Base-by-base conservation (phyloP, 2,797 vertebrate genomes). In the Onychomys leucogaster region DNA sequence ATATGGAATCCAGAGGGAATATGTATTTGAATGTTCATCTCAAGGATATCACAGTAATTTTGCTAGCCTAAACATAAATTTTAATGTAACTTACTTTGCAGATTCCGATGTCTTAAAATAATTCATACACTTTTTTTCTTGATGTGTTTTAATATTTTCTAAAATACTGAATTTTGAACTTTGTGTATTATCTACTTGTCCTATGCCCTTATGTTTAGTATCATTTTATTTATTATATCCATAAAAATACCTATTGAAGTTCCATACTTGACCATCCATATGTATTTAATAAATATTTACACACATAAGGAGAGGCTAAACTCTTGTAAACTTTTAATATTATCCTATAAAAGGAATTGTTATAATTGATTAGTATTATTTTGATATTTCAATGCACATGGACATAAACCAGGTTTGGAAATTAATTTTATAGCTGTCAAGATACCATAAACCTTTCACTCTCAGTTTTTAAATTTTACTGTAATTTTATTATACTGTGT, bases 1-100 rank as follows among this genome's bases (percentile, higher is more conserved):
- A 96, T 96, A 88, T 83, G 63, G 84, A 93, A 81, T 89, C 55
- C 87, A 90, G 87, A n/a, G 63, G 57, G 71, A 96, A 89, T 96
- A 29, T 76, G 6, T 83, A 92, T 86, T 92, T 95, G n/a, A n/a
- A 55, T 76, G n/a, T 96, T 16, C 16, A 52, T 96, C 59, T 95
- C 94, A 78, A 93, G 49, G 65, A 95, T 67, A 94, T 92, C 55
- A 34, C 25, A 89, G 17, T 67, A 81, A 88, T 90, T 85, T 94
- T 95, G n/a, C 37, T 96, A 93, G 57, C 61, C 91, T 94, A 94
- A 82, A 93, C 11, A 71, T 83, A 71, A 63, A 83, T 82, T 83
- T 97, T 85, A 90, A 82, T 89, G 37, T 75, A 85, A 57, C 7
- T 92, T 86, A 27, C 46, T 69, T 86, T 90, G 75, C 3, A 94